Base-by-base conservation (phyloP, 2,113 vertebrate species). In the Balaeniceps rex region DNA sequence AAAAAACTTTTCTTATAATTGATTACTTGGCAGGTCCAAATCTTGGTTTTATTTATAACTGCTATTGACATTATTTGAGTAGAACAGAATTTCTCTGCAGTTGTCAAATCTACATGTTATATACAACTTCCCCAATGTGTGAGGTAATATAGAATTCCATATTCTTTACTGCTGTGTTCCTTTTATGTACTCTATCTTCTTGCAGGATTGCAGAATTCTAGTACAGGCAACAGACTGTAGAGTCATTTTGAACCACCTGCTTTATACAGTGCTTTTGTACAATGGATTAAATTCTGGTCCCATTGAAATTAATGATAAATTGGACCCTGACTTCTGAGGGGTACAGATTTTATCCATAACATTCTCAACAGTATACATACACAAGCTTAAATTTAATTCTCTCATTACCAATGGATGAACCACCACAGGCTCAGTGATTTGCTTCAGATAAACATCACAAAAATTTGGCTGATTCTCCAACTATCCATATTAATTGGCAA, bases 321-420 rank as follows among this genome's bases (percentile, higher is more conserved):
- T 75, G 22, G 47, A 70, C 11, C 4, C 25, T 71, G 44, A 31
- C 22, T 92, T 96, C 19, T 57, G 33, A 82, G 46, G 3, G 14
- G 4, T 47, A 47, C 36, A 52, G 49, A 72, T 69, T 92, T 95
- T 76, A 44, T 47, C 72, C 76, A n/a, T 75, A 63, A 58, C 81
- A 88, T 68, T 90, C 64, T 88, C 72, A 78, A 44, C 8, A 68
- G 61, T 44, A 76, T n/a, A 76, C 10, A 83, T 46, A 31, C 13
- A 46, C 16, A 46, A 61, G 17, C 5, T 28, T 40, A 75, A 64
- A 84, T 88, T 83, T 68, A 60, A 76, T 94, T 84, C 47, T 92
- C 40, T 94, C 65, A 82, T 97, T 84, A 96, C 46, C 71, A 83
- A 58, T 61, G 77, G 86, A 82, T 97, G 52, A 91, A 65, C 26